These are phyloP conservation scores for Leucoraja ocellata DNA, from an alignment of 2,797 vertebrate genomes.

Conservation along the genomic window DNA sequence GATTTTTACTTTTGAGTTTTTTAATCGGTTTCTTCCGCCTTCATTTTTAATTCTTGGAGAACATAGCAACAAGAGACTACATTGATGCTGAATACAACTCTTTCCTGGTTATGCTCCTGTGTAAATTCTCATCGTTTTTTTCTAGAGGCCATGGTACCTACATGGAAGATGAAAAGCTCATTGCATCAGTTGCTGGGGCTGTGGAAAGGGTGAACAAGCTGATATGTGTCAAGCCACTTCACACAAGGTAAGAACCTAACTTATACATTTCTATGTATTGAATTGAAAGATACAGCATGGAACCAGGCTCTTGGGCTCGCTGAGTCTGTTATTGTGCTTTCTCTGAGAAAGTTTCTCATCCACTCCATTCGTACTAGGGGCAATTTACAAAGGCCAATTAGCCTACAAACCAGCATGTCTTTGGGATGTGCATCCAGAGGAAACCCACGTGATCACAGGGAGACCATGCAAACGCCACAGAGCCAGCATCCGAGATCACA, in stretches of 20 bases:
- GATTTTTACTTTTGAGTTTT: neutral
- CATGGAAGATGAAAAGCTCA: slow-evolving; percentile 82
- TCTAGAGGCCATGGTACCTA: slow-evolving; percentile 90
- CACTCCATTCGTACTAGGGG: too few species aligned
- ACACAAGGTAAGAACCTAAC: slow-evolving; percentile 65
- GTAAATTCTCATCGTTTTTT: neutral
- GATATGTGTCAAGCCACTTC: slow-evolving; percentile 85
- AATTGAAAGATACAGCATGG: too few species aligned
- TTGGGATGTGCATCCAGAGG: too few species aligned
- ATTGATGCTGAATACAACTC: neutral
- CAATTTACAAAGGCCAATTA: too few species aligned
- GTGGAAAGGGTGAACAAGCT: slow-evolving; percentile 94
- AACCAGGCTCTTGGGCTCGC: too few species aligned
- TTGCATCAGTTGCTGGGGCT: slow-evolving; percentile 90
- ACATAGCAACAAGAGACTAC: neutral
- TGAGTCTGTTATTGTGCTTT: too few species aligned
- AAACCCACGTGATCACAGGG: too few species aligned
- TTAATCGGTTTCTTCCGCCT: neutral
- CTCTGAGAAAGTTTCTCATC: too few species aligned
- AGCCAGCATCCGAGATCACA: too few species aligned
- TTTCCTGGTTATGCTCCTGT: neutral
- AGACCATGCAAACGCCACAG: too few species aligned
- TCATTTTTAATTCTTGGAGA: neutral
- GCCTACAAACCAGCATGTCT: too few species aligned
- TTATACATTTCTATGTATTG: neutral